Evolutionary conservation across 1,140 invertebrate species (phyloP), one percentile per base, ranked within the genome.

Genomic region (Bombus sylvicola): DNA sequence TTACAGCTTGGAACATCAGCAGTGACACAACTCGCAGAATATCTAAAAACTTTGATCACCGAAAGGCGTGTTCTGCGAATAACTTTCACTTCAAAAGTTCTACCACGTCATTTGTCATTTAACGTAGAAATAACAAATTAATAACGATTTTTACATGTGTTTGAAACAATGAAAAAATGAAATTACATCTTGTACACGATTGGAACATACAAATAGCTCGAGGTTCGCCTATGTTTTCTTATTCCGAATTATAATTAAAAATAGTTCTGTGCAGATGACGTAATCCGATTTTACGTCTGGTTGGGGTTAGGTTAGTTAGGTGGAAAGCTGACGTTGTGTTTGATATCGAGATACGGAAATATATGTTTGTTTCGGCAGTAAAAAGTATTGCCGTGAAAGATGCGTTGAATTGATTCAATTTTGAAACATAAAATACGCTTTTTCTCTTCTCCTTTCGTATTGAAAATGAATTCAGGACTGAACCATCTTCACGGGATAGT

Each of bases 371-470:
- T 47, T 47, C 47, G 47, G 15, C 5, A 18, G 18, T 47, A 80
- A 47, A 47, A 22, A 22, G 34, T 12, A 34, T 25, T 72, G 22
- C 41, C 5, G 18, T 59, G 87, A 80, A 88, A 64, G 43, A 39
- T n/a, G 41, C 15, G 62, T 73, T 87, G 47, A 80, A 88, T 88
- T 80, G 62, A 80, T 84, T 66, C 22, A 68, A 39, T 53, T 12
- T 18, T 18, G 12, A 22, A 37, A 31, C 37, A 31, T 66, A n/a
- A 28, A 87, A 77, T 88, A 77, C 72, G 71, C 57, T 78, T 53
- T 53, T n/a, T 69, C 78, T 53, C 69, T 72, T 64, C 22, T 83
- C n/a, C 43, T 28, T 47, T 62, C 59, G 59, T 31, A 81, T 43
- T 73, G 39, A 37, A 62, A 43, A 73, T 22, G 37, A 43, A 31